Conservation (phyloP, 2,113 vertebrate species). For the Tupaia chinensis region DNA sequence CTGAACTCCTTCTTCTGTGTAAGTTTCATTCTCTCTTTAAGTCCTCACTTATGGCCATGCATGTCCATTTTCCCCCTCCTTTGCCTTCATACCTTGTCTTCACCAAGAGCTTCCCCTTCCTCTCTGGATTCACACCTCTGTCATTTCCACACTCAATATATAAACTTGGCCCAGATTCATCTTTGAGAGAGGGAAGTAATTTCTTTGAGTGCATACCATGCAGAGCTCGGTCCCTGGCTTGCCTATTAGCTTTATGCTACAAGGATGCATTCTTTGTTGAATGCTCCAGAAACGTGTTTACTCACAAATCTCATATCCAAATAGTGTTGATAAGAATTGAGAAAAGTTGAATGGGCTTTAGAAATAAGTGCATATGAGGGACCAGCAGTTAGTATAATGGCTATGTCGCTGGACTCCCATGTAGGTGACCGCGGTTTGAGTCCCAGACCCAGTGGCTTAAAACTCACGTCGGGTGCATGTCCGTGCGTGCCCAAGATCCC, state of each 20-base stretch:
- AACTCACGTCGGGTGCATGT: too few relatives aligned
- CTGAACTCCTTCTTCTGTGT: background rate
- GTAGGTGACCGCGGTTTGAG: too few relatives aligned
- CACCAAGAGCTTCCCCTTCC: background rate
- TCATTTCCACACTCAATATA: background rate
- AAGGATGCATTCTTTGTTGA: background rate
- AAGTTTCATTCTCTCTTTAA: background rate
- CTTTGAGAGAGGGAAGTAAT: background rate
- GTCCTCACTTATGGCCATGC: background rate
- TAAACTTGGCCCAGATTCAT: background rate
- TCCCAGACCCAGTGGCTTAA: too few relatives aligned
- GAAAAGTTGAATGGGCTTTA: background rate
- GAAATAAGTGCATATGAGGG: background rate
- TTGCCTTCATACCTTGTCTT: background rate
- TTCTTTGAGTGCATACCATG: background rate
- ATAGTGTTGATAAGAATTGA: background rate
- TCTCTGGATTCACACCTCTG: background rate
- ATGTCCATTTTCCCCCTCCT: background rate
- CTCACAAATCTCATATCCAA: background rate
- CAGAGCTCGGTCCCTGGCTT: background rate
- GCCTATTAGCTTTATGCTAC: background rate
- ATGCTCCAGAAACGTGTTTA: background rate
- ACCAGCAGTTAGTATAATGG: too few relatives aligned
- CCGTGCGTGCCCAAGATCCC: too few relatives aligned
- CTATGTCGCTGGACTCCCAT: too few relatives aligned